Evolutionary conservation across 2,113 vertebrate genomes (phyloP).

Genomic region (Triplophysa tibetana): DNA sequence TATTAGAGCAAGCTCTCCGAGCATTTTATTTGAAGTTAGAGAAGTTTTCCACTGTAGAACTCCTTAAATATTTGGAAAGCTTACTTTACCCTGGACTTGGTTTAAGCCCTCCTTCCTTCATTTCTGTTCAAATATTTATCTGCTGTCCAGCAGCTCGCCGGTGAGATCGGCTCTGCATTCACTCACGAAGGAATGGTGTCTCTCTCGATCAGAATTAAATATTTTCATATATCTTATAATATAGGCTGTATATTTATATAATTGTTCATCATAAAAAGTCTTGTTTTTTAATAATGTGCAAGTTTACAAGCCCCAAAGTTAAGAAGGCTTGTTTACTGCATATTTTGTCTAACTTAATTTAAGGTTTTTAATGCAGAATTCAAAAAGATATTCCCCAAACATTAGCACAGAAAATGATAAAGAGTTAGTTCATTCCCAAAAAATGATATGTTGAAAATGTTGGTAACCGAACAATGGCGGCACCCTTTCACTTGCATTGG

Average conservation of each 20-base stretch:
- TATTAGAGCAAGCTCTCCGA: slow-evolving; percentile 32
- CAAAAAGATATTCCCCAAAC: no score
- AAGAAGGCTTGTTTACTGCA: no score
- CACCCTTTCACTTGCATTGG: no score
- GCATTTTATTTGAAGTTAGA: slow-evolving; percentile 43
- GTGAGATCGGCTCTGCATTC: slow-evolving; percentile 26
- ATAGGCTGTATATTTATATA: no score
- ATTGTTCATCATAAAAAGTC: no score
- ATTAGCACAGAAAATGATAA: no score
- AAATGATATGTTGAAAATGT: no score
- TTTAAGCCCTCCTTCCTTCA: slow-evolving; percentile 40
- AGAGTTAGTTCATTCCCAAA: no score
- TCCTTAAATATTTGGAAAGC: slow-evolving; percentile 53
- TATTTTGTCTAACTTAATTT: not conserved
- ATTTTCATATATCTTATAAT: not conserved
- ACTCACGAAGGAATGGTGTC: slow-evolving; percentile 11
- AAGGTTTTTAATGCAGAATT: no score
- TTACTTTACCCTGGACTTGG: slow-evolving; percentile 47
- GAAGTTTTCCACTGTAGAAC: slow-evolving; percentile 45
- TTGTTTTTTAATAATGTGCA: no score
- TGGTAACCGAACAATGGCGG: no score
- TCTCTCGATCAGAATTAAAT: slow-evolving; percentile 6
- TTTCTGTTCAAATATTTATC: slow-evolving; percentile 56
- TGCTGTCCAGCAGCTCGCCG: slow-evolving; percentile 36
- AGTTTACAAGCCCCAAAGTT: no score